Percentiles rank a stretch among this genome's conserved stretches.
phyloP scores from a whole-genome alignment of 2,797 vertebrate species.

The Carapus acus region DNA sequence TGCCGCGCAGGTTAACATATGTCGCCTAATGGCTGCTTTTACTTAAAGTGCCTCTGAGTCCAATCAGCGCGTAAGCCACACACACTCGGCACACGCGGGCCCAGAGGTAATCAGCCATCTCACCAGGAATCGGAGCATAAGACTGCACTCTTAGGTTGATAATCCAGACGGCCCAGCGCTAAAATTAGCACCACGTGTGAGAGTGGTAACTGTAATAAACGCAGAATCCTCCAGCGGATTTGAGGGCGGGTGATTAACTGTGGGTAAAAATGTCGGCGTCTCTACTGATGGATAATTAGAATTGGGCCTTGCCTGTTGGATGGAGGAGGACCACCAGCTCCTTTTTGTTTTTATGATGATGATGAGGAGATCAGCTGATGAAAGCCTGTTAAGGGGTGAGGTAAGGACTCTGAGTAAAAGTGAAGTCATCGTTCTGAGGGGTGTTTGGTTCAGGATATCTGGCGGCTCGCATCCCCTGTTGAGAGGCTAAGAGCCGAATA shows the following conservation, averaged over 20 bases:
- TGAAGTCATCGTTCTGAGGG: no score
- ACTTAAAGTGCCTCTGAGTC: slow-evolving; percentile 31
- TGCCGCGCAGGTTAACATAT: slow-evolving; percentile 25
- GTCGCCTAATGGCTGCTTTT: slow-evolving; percentile 43
- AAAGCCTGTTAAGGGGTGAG: no score
- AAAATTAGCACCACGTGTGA: slow-evolving; percentile 34
- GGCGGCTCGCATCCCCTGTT: no score
- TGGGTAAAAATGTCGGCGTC: slow-evolving; percentile 15
- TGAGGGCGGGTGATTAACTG: slow-evolving; percentile 39
- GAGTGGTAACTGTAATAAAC: slow-evolving; percentile 34
- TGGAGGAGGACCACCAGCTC: no score
- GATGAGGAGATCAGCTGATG: no score
- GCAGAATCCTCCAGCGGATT: slow-evolving; percentile 34
- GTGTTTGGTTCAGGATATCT: no score
- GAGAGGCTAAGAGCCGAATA: no score
- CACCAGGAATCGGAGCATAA: slow-evolving; percentile 41
- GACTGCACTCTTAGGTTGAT: slow-evolving; percentile 42
- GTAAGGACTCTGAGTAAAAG: no score
- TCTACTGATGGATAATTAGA: slow-evolving; percentile 46
- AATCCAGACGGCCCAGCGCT: slow-evolving; percentile 14
- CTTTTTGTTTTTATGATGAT: no score
- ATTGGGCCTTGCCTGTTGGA: slow-evolving; percentile 36
- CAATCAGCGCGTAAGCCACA: slow-evolving; percentile 16
- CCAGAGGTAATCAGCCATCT: slow-evolving; percentile 35
- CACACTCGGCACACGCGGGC: slow-evolving; percentile 2